Conservation (phyloP, 35 echinoderm and acorn worm species). For the Nesometra sesokonis region DNA sequence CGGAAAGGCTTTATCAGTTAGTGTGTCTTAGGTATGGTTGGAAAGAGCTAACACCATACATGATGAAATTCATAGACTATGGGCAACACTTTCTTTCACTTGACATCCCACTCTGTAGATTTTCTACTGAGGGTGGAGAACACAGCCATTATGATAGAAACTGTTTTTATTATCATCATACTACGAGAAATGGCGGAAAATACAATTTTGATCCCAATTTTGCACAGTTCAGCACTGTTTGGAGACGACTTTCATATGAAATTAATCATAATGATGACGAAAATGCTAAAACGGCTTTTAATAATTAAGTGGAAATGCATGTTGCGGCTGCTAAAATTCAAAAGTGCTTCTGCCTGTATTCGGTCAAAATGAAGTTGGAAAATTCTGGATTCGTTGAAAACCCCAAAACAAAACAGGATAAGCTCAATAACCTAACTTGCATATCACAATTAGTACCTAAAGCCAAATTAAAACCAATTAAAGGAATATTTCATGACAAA, state of each 20-base stretch:
- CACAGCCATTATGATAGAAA: slow-evolving; percentile 51
- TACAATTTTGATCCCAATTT: slow-evolving; percentile 22
- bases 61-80: slow-evolving; percentile 73
- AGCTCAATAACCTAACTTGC: not conserved
- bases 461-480: not conserved
- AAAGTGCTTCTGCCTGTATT: not conserved
- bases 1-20: slow-evolving; percentile 56
- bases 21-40: slow-evolving; percentile 18
- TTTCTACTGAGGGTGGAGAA: slow-evolving; percentile 56
- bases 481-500: not conserved
- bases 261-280: not conserved
- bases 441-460: not conserved
- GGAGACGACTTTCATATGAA: slow-evolving; percentile 6
- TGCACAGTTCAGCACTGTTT: slow-evolving; percentile 25
- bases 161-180: slow-evolving; percentile 44
- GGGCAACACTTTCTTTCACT: slow-evolving; percentile 20
- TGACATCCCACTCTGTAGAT: slow-evolving; percentile 25
- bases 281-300: not conserved
- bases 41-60: slow-evolving; percentile 51
- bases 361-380: too few relatives aligned
- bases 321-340: not conserved
- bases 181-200: slow-evolving; percentile 66
- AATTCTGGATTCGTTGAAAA: too few relatives aligned
- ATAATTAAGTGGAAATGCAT: not conserved
- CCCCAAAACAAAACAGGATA: too few relatives aligned